Percentiles rank a stretch among this genome's conserved stretches.
phyloP scores from a whole-genome alignment of 53 echinoderm and acorn worm genomes.

The Arbacia lixula region DNA sequence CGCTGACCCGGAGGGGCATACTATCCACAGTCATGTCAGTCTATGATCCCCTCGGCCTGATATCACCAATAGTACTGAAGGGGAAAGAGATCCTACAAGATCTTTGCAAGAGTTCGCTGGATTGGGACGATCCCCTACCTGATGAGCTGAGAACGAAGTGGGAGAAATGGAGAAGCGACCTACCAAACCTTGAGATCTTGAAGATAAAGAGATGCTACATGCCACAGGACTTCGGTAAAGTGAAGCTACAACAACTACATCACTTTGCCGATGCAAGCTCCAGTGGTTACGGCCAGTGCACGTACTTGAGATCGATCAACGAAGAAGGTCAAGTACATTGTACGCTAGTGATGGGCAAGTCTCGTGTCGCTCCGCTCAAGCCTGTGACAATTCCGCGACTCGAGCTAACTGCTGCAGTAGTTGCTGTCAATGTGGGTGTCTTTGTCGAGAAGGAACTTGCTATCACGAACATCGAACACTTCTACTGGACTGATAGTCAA shows the following conservation, averaged over 20 bases:
- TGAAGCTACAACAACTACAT: conserved; percentile 46
- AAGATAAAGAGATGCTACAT: conserved; percentile 54
- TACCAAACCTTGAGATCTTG: conserved; percentile 34
- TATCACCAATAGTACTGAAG: conserved; percentile 57
- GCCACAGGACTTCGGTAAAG: conserved; percentile 41
- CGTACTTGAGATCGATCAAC: conserved; percentile 61
- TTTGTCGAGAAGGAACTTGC: conserved; percentile 50
- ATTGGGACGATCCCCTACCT: conserved; percentile 73
- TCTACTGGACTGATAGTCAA: conserved; percentile 66
- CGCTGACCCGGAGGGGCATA: no score
- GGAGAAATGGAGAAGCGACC: conserved; percentile 52
- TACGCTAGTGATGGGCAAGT: conserved; percentile 61
- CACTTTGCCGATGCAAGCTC: conserved; percentile 71
- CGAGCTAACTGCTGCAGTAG: conserved; percentile 60
- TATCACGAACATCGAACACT: background rate
- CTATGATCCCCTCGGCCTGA: conserved; percentile 71
- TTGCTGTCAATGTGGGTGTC: conserved; percentile 18
- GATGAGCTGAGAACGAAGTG: conserved; percentile 44
- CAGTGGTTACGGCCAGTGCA: conserved; percentile 72
- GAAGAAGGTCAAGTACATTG: conserved; percentile 43
- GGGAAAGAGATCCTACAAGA: conserved; percentile 76
- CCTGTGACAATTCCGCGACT: conserved; percentile 54
- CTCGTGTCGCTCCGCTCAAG: conserved; percentile 50
- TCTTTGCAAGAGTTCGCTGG: conserved; percentile 49
- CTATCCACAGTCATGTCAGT: conserved; percentile 74